Evolutionary conservation across 2,797 vertebrate species (phyloP).

Genomic region (Sciurus vulgaris): DNA sequence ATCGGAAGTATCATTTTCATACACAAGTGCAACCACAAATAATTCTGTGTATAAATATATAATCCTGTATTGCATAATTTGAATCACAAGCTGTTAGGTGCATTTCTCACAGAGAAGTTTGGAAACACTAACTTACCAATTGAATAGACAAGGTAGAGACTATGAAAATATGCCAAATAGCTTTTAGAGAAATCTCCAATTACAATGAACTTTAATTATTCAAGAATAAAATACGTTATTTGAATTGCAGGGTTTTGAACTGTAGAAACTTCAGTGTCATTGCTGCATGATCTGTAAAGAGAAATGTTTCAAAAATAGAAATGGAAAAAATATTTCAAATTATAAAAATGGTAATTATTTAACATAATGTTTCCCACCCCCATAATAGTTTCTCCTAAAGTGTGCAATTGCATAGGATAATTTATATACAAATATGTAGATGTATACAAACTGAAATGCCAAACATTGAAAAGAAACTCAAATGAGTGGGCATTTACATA

Average conservation of each 20-base stretch:
- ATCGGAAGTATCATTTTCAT: constrained; percentile 1
- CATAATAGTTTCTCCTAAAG: constrained; percentile 78
- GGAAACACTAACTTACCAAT: constrained; percentile 47
- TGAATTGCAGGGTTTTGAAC: constrained; percentile 35
- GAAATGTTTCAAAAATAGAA: constrained; percentile 68
- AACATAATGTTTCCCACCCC: constrained; percentile 77
- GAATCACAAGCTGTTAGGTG: constrained; percentile 45
- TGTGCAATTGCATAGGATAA: constrained; percentile 66
- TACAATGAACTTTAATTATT: constrained; percentile 73
- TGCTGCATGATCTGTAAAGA: constrained; percentile 19
- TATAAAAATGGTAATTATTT: constrained; percentile 79
- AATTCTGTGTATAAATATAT: constrained; percentile 42
- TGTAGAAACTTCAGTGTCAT: constrained; percentile 64
- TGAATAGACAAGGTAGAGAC: constrained; percentile 67
- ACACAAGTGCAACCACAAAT: constrained; percentile 37
- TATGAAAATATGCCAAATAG: constrained; percentile 56
- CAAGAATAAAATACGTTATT: constrained; percentile 66
- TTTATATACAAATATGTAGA: constrained; percentile 80
- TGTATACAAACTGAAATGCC: constrained; percentile 77
- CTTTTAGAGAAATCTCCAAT: constrained; percentile 72
- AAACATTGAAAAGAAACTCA: constrained; percentile 73
- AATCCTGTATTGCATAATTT: constrained; percentile 46
- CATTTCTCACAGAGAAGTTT: constrained; percentile 72
- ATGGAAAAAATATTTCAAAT: constrained; percentile 61
- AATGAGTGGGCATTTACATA: constrained; percentile 73